Conservation (phyloP, 2,888 invertebrate species). For the Acleris laterana region DNA sequence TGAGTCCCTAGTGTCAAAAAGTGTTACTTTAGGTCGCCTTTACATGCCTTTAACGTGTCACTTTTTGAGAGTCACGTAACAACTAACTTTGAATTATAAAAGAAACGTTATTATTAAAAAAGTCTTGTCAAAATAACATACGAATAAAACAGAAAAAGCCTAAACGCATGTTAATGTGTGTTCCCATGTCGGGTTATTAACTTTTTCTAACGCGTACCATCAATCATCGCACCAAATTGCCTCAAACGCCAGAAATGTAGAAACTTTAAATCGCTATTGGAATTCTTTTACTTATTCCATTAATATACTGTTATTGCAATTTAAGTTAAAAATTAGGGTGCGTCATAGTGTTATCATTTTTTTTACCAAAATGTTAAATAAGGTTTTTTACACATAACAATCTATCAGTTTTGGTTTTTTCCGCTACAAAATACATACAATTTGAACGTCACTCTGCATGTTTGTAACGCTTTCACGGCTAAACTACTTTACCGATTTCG, state of each 20-base stretch:
- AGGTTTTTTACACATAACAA: no score
- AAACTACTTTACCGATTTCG: no score
- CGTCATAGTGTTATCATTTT: no score
- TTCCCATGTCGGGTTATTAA: constrained; percentile 49
- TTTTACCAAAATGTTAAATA: no score
- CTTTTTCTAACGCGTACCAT: constrained; percentile 48
- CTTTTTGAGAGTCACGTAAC: no score
- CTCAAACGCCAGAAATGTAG: constrained; percentile 39
- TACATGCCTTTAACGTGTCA: no score
- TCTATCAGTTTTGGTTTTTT: no score
- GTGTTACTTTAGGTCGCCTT: no score
- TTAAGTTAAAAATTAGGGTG: constrained; percentile 41
- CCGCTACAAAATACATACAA: no score
- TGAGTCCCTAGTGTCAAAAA: no score
- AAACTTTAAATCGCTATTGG: constrained; percentile 40
- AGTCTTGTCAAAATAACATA: constrained; percentile 32
- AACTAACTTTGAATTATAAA: background rate
- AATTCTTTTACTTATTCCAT: constrained; percentile 24
- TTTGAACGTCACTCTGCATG: no score
- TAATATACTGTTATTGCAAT: constrained; percentile 14
- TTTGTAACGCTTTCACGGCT: no score
- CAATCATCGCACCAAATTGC: constrained; percentile 47
- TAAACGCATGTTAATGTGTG: constrained; percentile 43
- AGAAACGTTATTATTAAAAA: background rate
- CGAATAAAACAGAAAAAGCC: constrained; percentile 36